phyloP scores from a whole-genome alignment of 2,797 vertebrate species.

The Poecilia velifera region DNA sequence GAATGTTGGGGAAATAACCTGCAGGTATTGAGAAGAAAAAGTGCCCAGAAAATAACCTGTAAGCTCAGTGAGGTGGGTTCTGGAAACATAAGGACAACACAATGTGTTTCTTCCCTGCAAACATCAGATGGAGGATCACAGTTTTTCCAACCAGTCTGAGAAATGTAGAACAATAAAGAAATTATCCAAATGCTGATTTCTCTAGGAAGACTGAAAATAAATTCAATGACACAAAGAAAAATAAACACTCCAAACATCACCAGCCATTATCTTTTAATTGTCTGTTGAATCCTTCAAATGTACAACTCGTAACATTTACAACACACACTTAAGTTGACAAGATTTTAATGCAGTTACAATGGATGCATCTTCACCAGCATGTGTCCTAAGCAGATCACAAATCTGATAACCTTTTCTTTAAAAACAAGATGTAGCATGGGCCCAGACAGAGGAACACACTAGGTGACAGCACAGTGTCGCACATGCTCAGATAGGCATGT shows the following conservation, averaged over 20 bases:
- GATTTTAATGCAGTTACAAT: constrained; percentile 78
- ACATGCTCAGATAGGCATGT: constrained; percentile 61
- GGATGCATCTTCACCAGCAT: constrained; percentile 76
- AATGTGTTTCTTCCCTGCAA: background rate
- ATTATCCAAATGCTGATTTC: background rate
- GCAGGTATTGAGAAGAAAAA: background rate
- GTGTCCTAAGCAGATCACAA: constrained; percentile 76
- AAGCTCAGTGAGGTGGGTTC: background rate
- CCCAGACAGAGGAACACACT: constrained; percentile 48
- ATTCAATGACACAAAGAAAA: background rate
- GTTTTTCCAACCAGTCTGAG: background rate
- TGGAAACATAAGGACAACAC: background rate
- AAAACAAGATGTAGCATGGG: constrained; percentile 30
- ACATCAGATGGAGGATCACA: background rate
- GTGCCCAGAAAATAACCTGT: background rate
- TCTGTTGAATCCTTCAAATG: constrained; percentile 79
- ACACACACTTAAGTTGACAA: constrained; percentile 82
- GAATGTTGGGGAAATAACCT: background rate
- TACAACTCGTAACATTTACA: constrained; percentile 87
- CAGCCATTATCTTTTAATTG: constrained; percentile 83
- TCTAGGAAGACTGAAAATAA: background rate
- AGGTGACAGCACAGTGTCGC: constrained; percentile 42
- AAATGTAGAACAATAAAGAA: background rate
- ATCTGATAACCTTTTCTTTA: constrained; percentile 65
- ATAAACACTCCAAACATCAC: constrained; percentile 38